Evolutionary conservation across 1,140 invertebrate species (phyloP), one percentile per base, ranked within the genome.

Genomic region (Aphaenogaster rudis): DNA sequence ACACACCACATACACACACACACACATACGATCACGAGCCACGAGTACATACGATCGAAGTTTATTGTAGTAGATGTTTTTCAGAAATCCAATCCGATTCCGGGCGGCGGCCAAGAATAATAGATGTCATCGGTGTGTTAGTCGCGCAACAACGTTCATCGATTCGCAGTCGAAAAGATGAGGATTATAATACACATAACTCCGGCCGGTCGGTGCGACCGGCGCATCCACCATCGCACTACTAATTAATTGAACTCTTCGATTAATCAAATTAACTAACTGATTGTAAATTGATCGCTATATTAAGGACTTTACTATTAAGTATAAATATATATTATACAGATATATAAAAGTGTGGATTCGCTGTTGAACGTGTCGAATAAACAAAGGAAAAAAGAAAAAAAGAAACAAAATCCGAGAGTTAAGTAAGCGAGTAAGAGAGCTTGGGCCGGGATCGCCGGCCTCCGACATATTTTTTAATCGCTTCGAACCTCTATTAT

Each of bases 401-500:
- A 33, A 82, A 72, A 52, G 33, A 79, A 11, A 42, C 59, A 84
- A 63, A 52, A 84, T 74, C 71, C 21, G 86, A 90, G 84, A 92
- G 87, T 91, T 67, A 92, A 92, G 86, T 91, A 92, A 91, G 88
- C 90, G 90, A 94, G 86, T 92, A 94, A 95, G 92, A 94, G 94
- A 95, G 94, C 94, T 95, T 93, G 93, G 92, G 92, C 91, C 93
- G 52, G 72, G 79, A 33, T 69, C 48, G 69, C 80, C 90, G 93
- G 91, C 92, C 93, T 90, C 79, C 90, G 90, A 94, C 92, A 94
- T 94, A 95, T 95, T 95, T 95, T 95, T 95, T 95, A 94, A 95
- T 94, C 91, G 91, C 91, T 94, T 94, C 91, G 87, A 92, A 91
- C 90, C 89, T 91, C 87, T 86, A 91, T 92, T 91, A 92, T 94